Evolutionary conservation across 2,113 vertebrate genomes (phyloP), one percentile per base, ranked within the genome.

Genomic region (Oenanthe oenanthe): DNA sequence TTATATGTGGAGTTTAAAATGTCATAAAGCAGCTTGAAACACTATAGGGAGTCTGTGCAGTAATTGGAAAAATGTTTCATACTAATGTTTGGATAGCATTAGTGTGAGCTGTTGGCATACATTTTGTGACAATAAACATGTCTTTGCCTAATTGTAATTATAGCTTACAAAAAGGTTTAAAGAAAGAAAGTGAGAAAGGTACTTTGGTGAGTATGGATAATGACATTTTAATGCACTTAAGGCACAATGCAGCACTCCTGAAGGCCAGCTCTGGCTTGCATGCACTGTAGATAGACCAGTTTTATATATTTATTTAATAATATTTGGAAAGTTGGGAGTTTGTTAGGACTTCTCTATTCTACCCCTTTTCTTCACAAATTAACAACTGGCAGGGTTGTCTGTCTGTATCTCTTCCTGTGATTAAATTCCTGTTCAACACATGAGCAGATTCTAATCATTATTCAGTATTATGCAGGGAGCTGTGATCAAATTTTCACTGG

Each of bases 1-100:
- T 98, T 98, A 98, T 98, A 98, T 97, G 98, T 77, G 71, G 97
- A 98, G 95, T 98, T 97, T 98, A 98, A 98, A 98, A 98, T 98
- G 97, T 98, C 97, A 98, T 96, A 98, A 98, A 98, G 93, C 97
- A 98, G 98, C 96, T 98, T 97, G 97, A 95, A 96, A 96, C 96
- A 97, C 98, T 97, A 96, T 88, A 95, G 95, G 96, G 97, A 95
- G 85, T 70, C 80, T 73, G 71, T 88, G 94, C 92, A 97, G 85
- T 98, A 96, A 98, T 98, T 97, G 93, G 95, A 90, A 83, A 97
- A 95, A 95, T 97, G 85, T 97, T 98, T 97, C 93, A 97, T 98
- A 91, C 95, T 89, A 42, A 94, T 79, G 84, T 94, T 97, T 97
- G 97, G 97, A 96, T 95, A 95, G 68, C 96, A 95, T 98, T 96